Base-by-base conservation (phyloP, 2,797 vertebrate genomes). In the Cheirogaleus major region DNA sequence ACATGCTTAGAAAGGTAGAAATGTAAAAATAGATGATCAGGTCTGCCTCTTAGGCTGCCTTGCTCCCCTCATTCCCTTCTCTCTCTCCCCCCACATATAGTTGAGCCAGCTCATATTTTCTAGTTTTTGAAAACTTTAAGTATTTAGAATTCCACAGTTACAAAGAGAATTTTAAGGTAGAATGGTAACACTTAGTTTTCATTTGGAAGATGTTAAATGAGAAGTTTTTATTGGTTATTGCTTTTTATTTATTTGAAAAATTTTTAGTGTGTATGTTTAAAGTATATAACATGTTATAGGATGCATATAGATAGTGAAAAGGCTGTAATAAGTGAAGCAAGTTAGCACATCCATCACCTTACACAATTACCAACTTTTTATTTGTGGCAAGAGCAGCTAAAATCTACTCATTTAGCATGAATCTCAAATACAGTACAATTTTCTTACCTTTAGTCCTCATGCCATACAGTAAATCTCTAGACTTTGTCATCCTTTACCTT, bases 171-270 rank as follows among this genome's bases (percentile, higher is more conserved):
- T 85, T 90, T 87, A 70, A 81, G 23, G 32, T 69, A 93, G 35
- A 93, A 3, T 7, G n/a, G 48, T 4, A 87, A 22, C 23, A 55
- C 32, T 95, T 90, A 30, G 10, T 89, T 90, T 95, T 87, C 52
- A 50, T 69, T 96, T 75, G 38, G 78, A 86, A 96, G 96, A 97
- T 96, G 17, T 45, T 90, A 96, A 76, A 73, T 73, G 88, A 96
- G 93, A 97, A 94, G 93, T 97, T 97, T 98, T 97, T 97, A 95
- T 89, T 61, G 78, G 9, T 83, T 88, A 55, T 25, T 80, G 20
- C 10, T 89, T 92, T 67, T 67, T 67, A 65, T 65, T 90, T 72
- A 25, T 43, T 63, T 75, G 45, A 57, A 17, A 45, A 63, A 63
- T 41, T 48, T 69, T 67, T 67, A 55, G 23, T 87, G 63, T 86